Evolutionary conservation across 1,140 invertebrate species (phyloP).

Genomic region (Zeugodacus cucurbitae): DNA sequence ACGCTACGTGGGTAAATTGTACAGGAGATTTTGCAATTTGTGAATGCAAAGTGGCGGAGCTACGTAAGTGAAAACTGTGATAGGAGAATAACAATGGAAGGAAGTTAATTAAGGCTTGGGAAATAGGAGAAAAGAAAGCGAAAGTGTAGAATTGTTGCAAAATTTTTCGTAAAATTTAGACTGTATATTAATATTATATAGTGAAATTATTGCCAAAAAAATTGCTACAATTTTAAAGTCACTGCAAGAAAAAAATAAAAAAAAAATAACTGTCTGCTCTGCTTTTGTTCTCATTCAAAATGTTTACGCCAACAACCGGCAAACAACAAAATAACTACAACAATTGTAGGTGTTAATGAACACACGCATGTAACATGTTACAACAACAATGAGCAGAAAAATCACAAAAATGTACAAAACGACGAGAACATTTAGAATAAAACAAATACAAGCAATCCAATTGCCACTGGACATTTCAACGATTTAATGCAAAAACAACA

Average conservation of each 20-base stretch:
- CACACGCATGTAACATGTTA: constrained; percentile 51
- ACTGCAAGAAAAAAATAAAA: too few species aligned
- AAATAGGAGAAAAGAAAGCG: background rate
- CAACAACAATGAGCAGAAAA: constrained; percentile 40
- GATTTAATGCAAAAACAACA: background rate
- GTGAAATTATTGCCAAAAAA: background rate
- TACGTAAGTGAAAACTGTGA: background rate
- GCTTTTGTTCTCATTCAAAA: background rate
- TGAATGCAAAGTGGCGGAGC: background rate
- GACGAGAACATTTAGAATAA: constrained; percentile 44
- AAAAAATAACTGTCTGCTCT: too few species aligned
- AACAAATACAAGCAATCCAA: constrained; percentile 44
- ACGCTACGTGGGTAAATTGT: background rate
- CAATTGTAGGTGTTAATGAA: constrained; percentile 64
- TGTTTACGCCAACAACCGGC: background rate
- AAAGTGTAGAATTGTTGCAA: background rate
- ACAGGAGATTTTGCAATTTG: constrained; percentile 32
- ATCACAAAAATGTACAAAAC: constrained; percentile 25
- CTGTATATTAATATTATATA: too few species aligned
- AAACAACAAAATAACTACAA: background rate
- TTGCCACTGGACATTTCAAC: background rate
- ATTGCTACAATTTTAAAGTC: too few species aligned
- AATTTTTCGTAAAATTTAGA: background rate
- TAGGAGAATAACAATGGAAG: too few species aligned
- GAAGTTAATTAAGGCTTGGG: background rate